These are phyloP conservation scores for Pyrrhosoma nymphula DNA, from an alignment of 2,888 invertebrate genomes.

Conservation along the genomic window DNA sequence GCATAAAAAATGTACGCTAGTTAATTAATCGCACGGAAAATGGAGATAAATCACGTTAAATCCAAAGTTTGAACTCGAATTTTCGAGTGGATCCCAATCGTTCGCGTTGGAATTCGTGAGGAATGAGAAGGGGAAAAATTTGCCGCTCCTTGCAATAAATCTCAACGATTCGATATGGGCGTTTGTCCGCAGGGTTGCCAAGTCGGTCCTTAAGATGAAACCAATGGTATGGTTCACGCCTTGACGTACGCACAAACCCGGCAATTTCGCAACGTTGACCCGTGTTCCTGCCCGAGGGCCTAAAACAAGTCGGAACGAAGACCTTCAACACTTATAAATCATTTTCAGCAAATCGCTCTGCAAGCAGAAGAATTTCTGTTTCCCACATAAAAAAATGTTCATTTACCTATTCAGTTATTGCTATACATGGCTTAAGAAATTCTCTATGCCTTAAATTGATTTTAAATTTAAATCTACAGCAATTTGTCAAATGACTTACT, in stretches of 20 bases:
- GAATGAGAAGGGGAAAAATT: neutral
- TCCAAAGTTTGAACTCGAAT: neutral
- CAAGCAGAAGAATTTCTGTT: neutral
- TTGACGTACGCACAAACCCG: neutral
- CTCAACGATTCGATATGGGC: neutral
- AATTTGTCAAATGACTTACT: neutral
- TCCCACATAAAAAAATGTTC: neutral
- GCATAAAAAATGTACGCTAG: neutral
- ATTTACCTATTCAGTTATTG: neutral
- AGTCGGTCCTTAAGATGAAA: neutral
- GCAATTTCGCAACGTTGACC: neutral
- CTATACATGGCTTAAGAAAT: neutral
- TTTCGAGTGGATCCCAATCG: neutral
- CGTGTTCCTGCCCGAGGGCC: neutral
- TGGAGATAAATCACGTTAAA: neutral
- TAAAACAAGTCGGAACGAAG: neutral
- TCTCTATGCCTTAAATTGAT: neutral
- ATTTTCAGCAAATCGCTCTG: neutral
- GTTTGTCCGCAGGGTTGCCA: neutral
- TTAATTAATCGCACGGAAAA: neutral
- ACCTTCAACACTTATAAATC: constrained; percentile 9
- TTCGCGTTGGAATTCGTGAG: neutral
- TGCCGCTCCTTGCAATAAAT: constrained; percentile 11
- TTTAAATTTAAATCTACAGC: neutral
- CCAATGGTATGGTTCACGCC: neutral